Percentiles rank a stretch among this genome's conserved stretches.
Evolutionary conservation across 2,113 vertebrate genomes (phyloP).

Genomic region (Procapra przewalskii): DNA sequence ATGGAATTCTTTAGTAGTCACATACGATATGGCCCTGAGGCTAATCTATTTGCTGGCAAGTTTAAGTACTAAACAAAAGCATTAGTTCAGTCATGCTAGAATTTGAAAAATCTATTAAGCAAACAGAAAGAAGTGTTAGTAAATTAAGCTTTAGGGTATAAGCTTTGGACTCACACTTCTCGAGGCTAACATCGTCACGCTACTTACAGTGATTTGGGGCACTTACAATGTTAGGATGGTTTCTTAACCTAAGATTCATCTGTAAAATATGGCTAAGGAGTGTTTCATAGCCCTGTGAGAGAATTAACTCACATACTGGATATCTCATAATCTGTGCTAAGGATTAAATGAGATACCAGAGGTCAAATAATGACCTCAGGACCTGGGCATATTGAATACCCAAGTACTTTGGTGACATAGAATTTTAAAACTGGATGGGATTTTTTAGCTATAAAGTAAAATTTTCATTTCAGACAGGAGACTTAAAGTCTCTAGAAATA

Average conservation of each 20-base stretch:
- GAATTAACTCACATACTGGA: neutral
- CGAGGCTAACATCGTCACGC: neutral
- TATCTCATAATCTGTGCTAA: neutral
- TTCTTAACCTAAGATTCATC: neutral
- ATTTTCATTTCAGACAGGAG: neutral
- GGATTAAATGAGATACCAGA: neutral
- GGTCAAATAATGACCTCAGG: neutral
- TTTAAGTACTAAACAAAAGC: conserved; percentile 30
- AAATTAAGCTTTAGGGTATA: neutral
- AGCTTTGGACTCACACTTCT: neutral
- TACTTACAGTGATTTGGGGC: neutral
- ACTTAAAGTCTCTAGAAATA: neutral
- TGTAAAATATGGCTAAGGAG: neutral
- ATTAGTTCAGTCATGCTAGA: neutral
- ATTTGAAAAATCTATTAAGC: neutral
- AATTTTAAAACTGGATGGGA: neutral
- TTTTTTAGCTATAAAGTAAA: neutral
- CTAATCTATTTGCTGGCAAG: conserved; percentile 20
- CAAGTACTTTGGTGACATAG: neutral
- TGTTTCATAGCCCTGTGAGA: neutral
- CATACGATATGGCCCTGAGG: neutral
- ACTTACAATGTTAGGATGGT: neutral
- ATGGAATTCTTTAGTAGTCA: conserved; percentile 54
- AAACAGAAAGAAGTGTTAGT: neutral
- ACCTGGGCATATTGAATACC: neutral